Conservation (phyloP, 2,888 invertebrate species). For the Harpalus rufipes region DNA sequence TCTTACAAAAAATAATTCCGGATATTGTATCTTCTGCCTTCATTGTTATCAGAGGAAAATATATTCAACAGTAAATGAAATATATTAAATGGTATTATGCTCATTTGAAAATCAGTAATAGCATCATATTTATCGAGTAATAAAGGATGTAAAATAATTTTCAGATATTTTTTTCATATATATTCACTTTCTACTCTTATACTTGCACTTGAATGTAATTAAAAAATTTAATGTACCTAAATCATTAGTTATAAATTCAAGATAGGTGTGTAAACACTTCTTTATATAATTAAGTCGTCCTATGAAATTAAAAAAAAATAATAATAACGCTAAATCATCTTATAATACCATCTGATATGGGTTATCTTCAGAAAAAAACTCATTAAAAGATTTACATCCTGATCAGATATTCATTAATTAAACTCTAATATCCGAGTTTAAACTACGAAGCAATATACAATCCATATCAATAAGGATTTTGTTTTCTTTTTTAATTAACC, state of each 20-base stretch:
- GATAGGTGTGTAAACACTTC: constrained; percentile 48
- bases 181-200: constrained; percentile 15
- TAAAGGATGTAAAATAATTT: constrained; percentile 14
- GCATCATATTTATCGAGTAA: neutral
- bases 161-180: neutral
- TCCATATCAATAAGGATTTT: neutral
- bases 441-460: neutral
- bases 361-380: constrained; percentile 34
- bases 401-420: constrained; percentile 52
- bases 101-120: neutral
- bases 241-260: constrained; percentile 34
- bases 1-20: constrained; percentile 9
- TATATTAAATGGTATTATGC: constrained; percentile 25
- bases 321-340: constrained; percentile 45
- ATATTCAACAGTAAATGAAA: constrained; percentile 20
- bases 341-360: constrained; percentile 18
- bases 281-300: constrained; percentile 52
- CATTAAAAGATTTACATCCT: constrained; percentile 45
- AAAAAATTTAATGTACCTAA: constrained; percentile 10
- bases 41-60: constrained; percentile 18
- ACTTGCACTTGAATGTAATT: constrained; percentile 24
- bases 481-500: neutral
- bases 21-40: neutral
- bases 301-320: constrained; percentile 11
- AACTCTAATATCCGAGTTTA: constrained; percentile 22